Conservation (phyloP, 2,113 vertebrate genomes). For the Microtus ochrogaster region DNA sequence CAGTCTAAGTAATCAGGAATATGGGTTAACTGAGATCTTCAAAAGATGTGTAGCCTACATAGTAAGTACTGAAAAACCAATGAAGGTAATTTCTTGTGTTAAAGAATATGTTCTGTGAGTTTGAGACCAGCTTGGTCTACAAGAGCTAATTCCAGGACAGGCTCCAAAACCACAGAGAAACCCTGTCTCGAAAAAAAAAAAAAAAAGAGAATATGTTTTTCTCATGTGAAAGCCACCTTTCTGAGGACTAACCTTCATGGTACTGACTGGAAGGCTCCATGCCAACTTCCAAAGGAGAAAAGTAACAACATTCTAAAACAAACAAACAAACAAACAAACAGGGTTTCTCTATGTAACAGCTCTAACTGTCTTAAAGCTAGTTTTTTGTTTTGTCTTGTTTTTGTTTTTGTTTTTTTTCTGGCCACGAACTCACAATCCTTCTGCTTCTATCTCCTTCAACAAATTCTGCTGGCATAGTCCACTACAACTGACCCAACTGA, state of each 20-base stretch:
- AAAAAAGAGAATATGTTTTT: background rate
- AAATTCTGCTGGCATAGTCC: background rate
- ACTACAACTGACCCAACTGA: background rate
- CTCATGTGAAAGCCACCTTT: background rate
- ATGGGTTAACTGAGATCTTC: background rate
- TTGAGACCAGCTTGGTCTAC: too few species aligned
- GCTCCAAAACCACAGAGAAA: too few species aligned
- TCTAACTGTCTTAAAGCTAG: background rate
- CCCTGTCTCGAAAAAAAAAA: too few species aligned
- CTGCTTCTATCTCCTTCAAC: background rate
- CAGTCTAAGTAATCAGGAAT: background rate
- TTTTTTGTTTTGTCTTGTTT: too few species aligned
- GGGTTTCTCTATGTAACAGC: background rate
- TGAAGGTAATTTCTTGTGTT: background rate
- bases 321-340: background rate
- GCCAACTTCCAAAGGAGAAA: background rate
- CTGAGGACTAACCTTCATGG: background rate
- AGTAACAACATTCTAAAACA: background rate
- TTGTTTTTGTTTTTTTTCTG: background rate
- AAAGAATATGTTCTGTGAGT: background rate
- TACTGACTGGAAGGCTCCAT: background rate
- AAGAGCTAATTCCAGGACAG: too few species aligned
- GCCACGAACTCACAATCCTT: background rate
- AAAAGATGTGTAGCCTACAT: background rate
- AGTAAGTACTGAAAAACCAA: background rate